Conservation (phyloP, 1,140 invertebrate species). For the Drosophila burlai region DNA sequence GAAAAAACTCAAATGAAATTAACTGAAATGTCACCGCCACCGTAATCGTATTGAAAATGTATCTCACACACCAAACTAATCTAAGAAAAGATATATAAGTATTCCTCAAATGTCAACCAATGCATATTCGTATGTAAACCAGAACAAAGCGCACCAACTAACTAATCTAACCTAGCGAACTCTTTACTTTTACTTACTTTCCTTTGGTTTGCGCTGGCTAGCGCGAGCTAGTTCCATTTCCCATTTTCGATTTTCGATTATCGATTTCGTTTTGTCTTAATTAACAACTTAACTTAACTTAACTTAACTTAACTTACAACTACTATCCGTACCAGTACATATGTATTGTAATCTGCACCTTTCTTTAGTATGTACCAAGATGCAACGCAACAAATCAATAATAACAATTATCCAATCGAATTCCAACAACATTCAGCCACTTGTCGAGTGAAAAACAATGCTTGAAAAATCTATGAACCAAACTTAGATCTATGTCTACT, state of each 20-base stretch:
- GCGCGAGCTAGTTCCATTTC: conserved; percentile 19
- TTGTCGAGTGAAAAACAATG: conserved; percentile 66
- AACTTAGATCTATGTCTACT: conserved; percentile 78
- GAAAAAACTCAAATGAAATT: conserved; percentile 37
- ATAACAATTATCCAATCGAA: conserved; percentile 52
- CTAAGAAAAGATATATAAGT: conserved; percentile 37
- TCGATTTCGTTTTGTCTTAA: conserved; percentile 48
- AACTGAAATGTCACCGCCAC: conserved; percentile 67
- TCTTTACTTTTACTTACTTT: conserved; percentile 56
- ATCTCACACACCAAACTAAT: conserved; percentile 67
- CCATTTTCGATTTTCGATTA: conserved; percentile 42
- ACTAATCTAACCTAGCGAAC: conserved; percentile 45
- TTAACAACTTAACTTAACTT: conserved; percentile 29
- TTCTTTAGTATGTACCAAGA: conserved; percentile 78
- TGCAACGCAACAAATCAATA: conserved; percentile 66
- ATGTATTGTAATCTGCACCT: conserved; percentile 77
- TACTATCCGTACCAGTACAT: conserved; percentile 58
- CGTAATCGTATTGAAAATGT: conserved; percentile 72
- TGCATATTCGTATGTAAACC: conserved; percentile 66
- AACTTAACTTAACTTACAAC: conserved; percentile 21
- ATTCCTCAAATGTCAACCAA: conserved; percentile 51
- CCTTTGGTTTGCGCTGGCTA: conserved; percentile 48
- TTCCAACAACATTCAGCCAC: conserved; percentile 62
- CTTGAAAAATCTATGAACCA: conserved; percentile 71
- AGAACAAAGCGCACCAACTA: conserved; percentile 61